Base-by-base conservation (phyloP, 2,113 vertebrate genomes). In the Siniperca chuatsi region DNA sequence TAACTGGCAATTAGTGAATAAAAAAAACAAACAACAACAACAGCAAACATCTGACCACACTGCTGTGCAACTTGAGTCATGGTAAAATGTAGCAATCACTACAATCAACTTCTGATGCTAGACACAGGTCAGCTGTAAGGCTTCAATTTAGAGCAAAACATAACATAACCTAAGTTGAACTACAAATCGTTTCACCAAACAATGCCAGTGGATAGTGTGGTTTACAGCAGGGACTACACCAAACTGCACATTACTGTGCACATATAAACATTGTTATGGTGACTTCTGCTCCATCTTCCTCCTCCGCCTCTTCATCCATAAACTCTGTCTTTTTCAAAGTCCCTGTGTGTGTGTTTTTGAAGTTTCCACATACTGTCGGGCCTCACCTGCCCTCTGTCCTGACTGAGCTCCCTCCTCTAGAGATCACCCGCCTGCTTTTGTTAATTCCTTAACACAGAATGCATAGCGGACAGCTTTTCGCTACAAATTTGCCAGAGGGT, bases 161-260 rank as follows among this genome's bases (percentile, higher is more conserved):
- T 83, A 77, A 85, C 71, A 57, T 29, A 68, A 74, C 25, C 64
- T 23, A 5, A 72, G 65, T 15, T 79, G 75, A 48, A 80, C 54
- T 37, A 35, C 13, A 78, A 78, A 66, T 12, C 6, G 33, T 54
- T 46, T 16, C 18, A 78, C 29, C 54, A 82, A 58, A 52, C 55
- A 84, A 68, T 33, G 21, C 46, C 15, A 29, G 73, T 33, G 52
- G n/a, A 25, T 37, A 23, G n/a, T n/a, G 50, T 23, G 29, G 52
- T 74, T 72, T 75, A 69, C 65, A 75, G 70, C 66, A 55, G 37
- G 6, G 20, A 54, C 67, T 21, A 2, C 48, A 60, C 52, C 65
- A 78, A 70, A 71, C 44, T 68, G 77, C 42, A 70, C 57, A 37
- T 44, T 42, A 21, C 55, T 8, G 54, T 55, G 37, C 54, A n/a